Evolutionary conservation across 2,797 vertebrate genomes (phyloP).

Genomic region (Typhlichthys subterraneus): DNA sequence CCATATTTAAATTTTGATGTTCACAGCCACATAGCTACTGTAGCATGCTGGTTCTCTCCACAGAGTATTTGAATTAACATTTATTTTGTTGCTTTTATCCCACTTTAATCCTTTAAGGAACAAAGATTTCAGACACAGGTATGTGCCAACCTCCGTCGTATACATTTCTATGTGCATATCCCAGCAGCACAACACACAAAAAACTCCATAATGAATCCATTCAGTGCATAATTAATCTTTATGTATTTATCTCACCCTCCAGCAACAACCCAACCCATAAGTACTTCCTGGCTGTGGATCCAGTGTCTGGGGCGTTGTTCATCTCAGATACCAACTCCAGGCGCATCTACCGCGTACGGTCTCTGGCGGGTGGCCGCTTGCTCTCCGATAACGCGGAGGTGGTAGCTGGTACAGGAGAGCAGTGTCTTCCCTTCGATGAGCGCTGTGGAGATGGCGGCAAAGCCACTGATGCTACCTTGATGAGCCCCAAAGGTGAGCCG

Average conservation of each 20-base stretch:
- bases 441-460: constrained; percentile 97
- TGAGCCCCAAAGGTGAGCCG: constrained; percentile 94
- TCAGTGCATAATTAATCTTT: neutral
- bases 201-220: neutral
- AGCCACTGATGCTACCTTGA: constrained; percentile 95
- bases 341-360: constrained; percentile 90
- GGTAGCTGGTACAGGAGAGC: constrained; percentile 92
- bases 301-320: constrained; percentile 91
- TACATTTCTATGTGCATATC: constrained; percentile 4
- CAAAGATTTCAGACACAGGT: constrained; percentile 99
- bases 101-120: constrained; percentile 82
- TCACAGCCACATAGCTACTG: constrained; percentile 34
- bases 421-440: constrained; percentile 95
- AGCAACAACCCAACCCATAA: constrained; percentile 99
- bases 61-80: constrained; percentile 65
- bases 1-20: constrained; percentile 53
- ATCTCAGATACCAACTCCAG: constrained; percentile 98
- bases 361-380: constrained; percentile 86
- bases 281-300: constrained; percentile 98
- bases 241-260: constrained; percentile 18
- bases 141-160: constrained; percentile 56
- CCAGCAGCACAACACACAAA: neutral
- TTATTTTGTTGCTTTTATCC: constrained; percentile 61
- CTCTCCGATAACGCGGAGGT: constrained; percentile 93
- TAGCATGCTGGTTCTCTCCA: constrained; percentile 33